These are phyloP conservation scores for Heliconius charithonia DNA, from an alignment of 2,888 invertebrate species.

Conservation along the genomic window DNA sequence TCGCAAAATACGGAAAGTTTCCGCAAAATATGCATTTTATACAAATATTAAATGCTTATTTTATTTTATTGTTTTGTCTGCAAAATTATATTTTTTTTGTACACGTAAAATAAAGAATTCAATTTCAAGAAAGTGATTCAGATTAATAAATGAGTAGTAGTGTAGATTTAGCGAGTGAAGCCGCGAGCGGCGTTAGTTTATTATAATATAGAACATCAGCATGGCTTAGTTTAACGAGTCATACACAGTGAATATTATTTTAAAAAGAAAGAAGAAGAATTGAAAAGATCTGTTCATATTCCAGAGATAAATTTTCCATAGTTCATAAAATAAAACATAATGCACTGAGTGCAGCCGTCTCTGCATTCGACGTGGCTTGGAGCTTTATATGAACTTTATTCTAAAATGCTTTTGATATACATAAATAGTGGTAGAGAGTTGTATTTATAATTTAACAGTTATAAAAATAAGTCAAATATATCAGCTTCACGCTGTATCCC, in stretches of 20 bases:
- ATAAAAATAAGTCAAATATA: too few species aligned
- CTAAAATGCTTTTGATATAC: conserved; percentile 13
- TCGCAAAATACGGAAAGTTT: too few species aligned
- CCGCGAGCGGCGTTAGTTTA: background rate
- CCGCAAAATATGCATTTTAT: too few species aligned
- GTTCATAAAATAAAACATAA: conserved; percentile 11
- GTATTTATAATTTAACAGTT: background rate
- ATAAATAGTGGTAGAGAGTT: background rate
- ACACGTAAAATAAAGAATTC: too few species aligned
- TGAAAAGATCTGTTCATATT: conserved; percentile 14
- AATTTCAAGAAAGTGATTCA: too few species aligned
- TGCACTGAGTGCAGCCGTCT: conserved; percentile 8
- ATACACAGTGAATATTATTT: background rate
- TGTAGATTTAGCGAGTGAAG: too few species aligned
- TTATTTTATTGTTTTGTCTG: too few species aligned
- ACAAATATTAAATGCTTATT: too few species aligned
- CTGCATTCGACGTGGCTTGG: conserved; percentile 18
- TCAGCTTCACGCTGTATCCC: too few species aligned
- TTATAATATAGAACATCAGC: background rate
- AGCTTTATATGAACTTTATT: conserved; percentile 15
- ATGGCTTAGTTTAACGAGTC: background rate
- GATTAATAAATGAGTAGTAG: too few species aligned
- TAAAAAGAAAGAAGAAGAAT: conserved; percentile 4
- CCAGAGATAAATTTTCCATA: background rate
- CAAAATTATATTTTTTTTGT: too few species aligned